A percentile compares a stretch with the other conserved stretches of the same genome.
Conservation (phyloP, 2,888 invertebrate species). For the Icerya purchasi region DNA sequence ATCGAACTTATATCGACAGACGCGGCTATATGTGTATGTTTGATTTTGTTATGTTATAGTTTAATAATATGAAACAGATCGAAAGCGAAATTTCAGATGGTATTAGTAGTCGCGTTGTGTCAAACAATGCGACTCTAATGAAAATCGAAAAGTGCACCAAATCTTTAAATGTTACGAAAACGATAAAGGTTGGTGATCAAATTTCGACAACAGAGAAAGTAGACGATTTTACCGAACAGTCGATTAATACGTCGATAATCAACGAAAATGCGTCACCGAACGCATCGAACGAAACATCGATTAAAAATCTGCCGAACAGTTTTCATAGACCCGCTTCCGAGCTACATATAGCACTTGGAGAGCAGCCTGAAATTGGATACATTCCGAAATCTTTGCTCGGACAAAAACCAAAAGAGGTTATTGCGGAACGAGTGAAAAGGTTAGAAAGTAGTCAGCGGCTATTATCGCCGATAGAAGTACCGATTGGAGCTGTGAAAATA, state of each 20-base stretch:
- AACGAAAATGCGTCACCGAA: background rate
- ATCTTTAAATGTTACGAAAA: too few relatives aligned
- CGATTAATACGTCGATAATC: background rate
- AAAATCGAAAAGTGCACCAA: too few relatives aligned
- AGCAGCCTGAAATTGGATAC: slow-evolving; percentile 46
- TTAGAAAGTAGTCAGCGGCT: slow-evolving; percentile 35
- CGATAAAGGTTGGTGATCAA: too few relatives aligned
- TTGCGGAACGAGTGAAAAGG: slow-evolving; percentile 36
- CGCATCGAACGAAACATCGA: slow-evolving; percentile 1
- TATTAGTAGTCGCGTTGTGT: too few relatives aligned
- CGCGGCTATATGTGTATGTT: too few relatives aligned
- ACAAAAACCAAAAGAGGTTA: slow-evolving; percentile 29
- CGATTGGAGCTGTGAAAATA: slow-evolving; percentile 35
- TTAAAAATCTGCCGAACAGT: slow-evolving; percentile 6
- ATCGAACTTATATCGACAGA: too few relatives aligned
- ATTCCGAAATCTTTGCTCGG: slow-evolving; percentile 30
- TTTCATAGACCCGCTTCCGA: too few relatives aligned
- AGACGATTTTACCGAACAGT: background rate
- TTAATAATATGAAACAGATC: too few relatives aligned
- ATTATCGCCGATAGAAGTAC: slow-evolving; percentile 30
- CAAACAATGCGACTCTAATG: too few relatives aligned
- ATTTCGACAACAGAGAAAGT: background rate
- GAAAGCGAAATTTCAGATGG: too few relatives aligned
- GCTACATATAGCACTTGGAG: slow-evolving; percentile 37
- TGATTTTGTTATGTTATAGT: too few relatives aligned